Conservation (phyloP, 2,797 vertebrate genomes). For the Mionectes olivaceus region DNA sequence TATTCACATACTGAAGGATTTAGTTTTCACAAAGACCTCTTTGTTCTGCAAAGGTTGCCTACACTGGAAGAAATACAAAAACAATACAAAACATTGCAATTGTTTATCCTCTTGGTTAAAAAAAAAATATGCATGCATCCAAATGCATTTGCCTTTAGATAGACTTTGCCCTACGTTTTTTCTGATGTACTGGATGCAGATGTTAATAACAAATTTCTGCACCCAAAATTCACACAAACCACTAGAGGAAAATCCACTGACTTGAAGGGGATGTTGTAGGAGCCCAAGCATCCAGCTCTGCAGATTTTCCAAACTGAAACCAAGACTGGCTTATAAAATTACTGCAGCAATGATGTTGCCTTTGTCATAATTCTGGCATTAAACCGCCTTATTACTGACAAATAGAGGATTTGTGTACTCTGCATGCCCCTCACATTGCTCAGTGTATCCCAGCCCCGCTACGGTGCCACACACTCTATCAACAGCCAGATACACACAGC, state of each 20-base stretch:
- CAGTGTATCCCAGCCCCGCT: not conserved
- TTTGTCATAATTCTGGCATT: not conserved
- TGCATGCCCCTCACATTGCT: not conserved
- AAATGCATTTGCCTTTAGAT: not conserved
- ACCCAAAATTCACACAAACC: not conserved
- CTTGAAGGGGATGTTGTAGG: not conserved
- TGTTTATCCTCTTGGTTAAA: slow-evolving; percentile 9
- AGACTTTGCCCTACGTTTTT: not conserved
- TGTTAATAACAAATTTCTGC: not conserved
- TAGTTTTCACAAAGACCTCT: slow-evolving; percentile 36
- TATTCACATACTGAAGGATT: slow-evolving; percentile 34
- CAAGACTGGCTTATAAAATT: slow-evolving; percentile 10
- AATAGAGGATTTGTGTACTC: not conserved
- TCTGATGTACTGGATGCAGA: not conserved
- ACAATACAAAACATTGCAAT: slow-evolving; percentile 33
- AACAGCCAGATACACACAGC: not conserved
- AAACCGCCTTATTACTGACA: not conserved
- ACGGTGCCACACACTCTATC: fast-evolving
- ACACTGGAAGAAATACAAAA: not conserved
- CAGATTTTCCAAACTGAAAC: slow-evolving; percentile 16
- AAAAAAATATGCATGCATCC: not conserved
- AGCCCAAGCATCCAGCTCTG: not conserved
- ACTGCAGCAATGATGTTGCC: not conserved
- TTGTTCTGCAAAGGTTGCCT: slow-evolving; percentile 57
- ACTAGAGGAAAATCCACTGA: not conserved